Percentiles rank a stretch among this genome's conserved stretches.
These are phyloP conservation scores for Lasioglossum morio DNA, from an alignment of 2,888 invertebrate species.

Conservation along the genomic window DNA sequence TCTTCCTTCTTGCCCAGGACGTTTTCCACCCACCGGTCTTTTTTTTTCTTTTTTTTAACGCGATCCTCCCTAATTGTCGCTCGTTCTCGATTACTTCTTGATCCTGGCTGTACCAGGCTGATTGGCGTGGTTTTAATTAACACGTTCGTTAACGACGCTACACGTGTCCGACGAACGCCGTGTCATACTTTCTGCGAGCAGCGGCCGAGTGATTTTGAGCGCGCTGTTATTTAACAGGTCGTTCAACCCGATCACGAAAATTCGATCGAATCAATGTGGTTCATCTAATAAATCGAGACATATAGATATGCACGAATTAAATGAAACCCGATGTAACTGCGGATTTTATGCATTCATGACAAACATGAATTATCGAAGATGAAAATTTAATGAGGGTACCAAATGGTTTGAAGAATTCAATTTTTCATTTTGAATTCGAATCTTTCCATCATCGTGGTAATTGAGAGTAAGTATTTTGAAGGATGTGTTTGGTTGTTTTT, in stretches of 20 bases:
- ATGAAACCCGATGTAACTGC: neutral
- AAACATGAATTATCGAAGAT: too few species aligned
- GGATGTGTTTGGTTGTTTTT: too few species aligned
- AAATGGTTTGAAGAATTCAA: too few species aligned
- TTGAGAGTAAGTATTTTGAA: too few species aligned
- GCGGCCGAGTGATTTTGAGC: neutral
- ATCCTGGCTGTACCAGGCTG: neutral
- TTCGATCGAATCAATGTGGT: neutral
- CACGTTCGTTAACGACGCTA: slow-evolving; percentile 4
- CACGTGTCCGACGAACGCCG: neutral
- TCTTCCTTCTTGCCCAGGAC: neutral
- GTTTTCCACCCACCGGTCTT: neutral
- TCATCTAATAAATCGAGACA: neutral
- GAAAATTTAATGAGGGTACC: too few species aligned
- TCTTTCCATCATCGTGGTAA: too few species aligned
- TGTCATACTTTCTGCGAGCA: neutral
- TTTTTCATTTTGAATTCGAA: too few species aligned
- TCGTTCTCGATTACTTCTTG: slow-evolving; percentile 18
- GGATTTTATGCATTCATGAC: too few species aligned
- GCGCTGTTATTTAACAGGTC: neutral
- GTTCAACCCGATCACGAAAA: neutral
- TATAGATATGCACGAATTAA: neutral
- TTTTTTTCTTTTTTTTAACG: neutral
- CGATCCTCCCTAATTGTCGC: slow-evolving; percentile 29
- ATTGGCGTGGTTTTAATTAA: slow-evolving; percentile 30